Percentiles rank a stretch among this genome's conserved stretches.
Conservation (phyloP, 2,797 vertebrate genomes). For the Tragelaphus oryx region DNA sequence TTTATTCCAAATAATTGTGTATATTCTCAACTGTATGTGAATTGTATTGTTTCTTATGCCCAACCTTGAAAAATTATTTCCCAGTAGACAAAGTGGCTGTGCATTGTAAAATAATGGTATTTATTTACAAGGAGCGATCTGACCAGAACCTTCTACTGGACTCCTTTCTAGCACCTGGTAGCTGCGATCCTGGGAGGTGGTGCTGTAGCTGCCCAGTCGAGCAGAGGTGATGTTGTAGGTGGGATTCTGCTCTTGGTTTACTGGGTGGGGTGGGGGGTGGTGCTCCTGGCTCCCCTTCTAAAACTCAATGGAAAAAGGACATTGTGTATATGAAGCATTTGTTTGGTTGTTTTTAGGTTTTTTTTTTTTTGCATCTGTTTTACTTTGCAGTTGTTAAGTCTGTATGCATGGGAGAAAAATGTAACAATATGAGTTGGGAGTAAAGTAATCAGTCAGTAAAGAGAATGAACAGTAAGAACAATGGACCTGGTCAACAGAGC, state of each 20-base stretch:
- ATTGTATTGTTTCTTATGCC: constrained; percentile 62
- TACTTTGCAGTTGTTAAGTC: constrained; percentile 84
- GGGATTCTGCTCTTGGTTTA: constrained; percentile 66
- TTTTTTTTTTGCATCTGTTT: constrained; percentile 83
- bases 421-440: background rate
- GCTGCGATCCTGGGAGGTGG: constrained; percentile 65
- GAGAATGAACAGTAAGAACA: background rate
- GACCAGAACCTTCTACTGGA: constrained; percentile 65
- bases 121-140: constrained; percentile 43
- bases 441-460: background rate
- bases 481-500: background rate
- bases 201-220: constrained; percentile 40
- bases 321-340: constrained; percentile 85
- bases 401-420: constrained; percentile 88
- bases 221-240: constrained; percentile 41
- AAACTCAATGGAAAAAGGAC: constrained; percentile 92
- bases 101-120: constrained; percentile 73
- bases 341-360: constrained; percentile 63
- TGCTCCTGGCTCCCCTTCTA: constrained; percentile 71
- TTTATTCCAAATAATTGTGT: constrained; percentile 75
- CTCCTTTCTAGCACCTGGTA: constrained; percentile 64
- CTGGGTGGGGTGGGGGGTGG: constrained; percentile 57
- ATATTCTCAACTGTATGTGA: constrained; percentile 78
- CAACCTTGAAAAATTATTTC: constrained; percentile 70
- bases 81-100: constrained; percentile 73